Conservation (phyloP, 2,113 vertebrate genomes). For the Mungos mungo region DNA sequence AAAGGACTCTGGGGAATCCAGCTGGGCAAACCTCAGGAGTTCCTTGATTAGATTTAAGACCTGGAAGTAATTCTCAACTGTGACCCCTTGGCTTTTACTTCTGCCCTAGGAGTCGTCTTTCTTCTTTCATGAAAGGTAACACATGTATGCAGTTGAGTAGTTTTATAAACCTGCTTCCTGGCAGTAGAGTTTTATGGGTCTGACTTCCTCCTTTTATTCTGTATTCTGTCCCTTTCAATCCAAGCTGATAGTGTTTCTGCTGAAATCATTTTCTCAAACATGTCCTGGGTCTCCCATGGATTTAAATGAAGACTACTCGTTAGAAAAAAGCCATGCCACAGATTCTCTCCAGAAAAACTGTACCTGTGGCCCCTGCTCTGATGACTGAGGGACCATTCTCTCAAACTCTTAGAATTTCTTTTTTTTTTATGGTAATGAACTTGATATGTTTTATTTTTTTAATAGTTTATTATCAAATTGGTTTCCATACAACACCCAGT, state of each 20-base stretch:
- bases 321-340: neutral
- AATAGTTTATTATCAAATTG: too few species aligned
- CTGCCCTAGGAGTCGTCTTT: neutral
- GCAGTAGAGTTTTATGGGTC: neutral
- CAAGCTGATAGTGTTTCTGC: neutral
- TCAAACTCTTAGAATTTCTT: neutral
- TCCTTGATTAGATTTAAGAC: neutral
- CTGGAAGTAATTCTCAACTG: neutral
- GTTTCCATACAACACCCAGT: too few species aligned
- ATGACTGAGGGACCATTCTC: neutral
- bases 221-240: neutral
- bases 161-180: neutral
- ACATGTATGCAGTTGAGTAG: neutral
- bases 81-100: neutral
- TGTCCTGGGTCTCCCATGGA: neutral
- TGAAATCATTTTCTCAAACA: constrained; percentile 24
- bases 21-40: neutral
- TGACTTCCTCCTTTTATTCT: neutral
- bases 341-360: neutral
- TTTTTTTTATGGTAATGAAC: too few species aligned
- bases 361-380: neutral
- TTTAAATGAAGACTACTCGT: neutral
- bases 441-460: too few species aligned
- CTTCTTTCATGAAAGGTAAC: neutral
- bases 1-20: neutral